Evolutionary conservation across 2,797 vertebrate genomes (phyloP).

Genomic region (Periparus ater): DNA sequence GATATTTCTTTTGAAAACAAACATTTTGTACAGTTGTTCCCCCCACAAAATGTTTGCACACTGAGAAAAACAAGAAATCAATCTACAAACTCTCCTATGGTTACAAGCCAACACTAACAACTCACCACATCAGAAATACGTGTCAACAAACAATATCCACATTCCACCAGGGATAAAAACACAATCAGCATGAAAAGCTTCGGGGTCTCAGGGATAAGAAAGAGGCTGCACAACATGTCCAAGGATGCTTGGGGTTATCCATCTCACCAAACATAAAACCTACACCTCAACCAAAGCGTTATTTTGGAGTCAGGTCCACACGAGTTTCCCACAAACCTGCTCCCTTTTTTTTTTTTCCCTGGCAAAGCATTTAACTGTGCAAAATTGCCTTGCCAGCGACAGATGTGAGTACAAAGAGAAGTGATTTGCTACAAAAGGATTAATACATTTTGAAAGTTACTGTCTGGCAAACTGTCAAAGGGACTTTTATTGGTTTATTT

Average conservation of each 20-base stretch:
- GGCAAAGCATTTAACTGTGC: not conserved
- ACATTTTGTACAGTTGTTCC: not conserved
- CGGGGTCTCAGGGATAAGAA: not conserved
- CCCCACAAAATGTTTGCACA: not conserved
- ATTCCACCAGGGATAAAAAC: not conserved
- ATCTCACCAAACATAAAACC: not conserved
- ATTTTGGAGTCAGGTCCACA: not conserved
- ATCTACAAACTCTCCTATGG: not conserved
- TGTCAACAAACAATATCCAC: slow-evolving; percentile 37
- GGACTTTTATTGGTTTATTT: not conserved
- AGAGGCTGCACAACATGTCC: not conserved
- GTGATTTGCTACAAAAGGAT: slow-evolving; percentile 3
- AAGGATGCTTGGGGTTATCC: not conserved
- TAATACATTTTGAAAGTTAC: slow-evolving; percentile 13
- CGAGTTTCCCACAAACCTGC: not conserved
- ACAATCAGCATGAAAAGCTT: not conserved
- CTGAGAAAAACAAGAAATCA: not conserved
- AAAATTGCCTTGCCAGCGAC: not conserved
- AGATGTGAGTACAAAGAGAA: slow-evolving; percentile 18
- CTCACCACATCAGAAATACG: not conserved
- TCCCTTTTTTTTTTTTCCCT: not conserved
- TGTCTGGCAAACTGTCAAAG: not conserved
- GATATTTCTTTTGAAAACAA: not conserved
- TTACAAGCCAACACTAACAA: not conserved
- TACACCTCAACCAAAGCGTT: accelerated